phyloP scores from a whole-genome alignment of 2,113 vertebrate genomes.

The Petromus typicus region DNA sequence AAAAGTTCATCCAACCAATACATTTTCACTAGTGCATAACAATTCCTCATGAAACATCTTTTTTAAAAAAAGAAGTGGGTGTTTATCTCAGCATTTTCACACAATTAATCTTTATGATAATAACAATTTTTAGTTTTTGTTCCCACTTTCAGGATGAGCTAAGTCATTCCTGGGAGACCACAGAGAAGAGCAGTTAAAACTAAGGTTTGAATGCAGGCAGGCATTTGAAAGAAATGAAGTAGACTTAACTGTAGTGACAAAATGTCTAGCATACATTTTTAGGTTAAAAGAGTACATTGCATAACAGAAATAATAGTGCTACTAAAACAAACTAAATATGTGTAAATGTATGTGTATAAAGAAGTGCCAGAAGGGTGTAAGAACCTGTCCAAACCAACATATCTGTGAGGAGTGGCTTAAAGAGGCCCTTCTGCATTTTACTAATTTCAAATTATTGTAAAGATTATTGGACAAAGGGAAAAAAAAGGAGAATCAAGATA shows the following conservation, averaged over 20 bases:
- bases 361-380: background rate
- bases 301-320: background rate
- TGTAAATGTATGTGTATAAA: background rate
- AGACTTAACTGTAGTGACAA: background rate
- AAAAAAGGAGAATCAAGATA: too few relatives aligned
- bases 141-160: background rate
- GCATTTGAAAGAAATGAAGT: background rate
- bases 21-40: background rate
- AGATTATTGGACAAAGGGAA: too few relatives aligned
- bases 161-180: background rate
- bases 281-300: background rate
- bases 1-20: background rate
- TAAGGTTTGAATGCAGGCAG: too few relatives aligned
- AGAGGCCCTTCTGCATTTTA: background rate
- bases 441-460: too few relatives aligned
- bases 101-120: background rate
- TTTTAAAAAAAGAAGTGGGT: background rate
- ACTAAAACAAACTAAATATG: background rate
- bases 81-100: background rate
- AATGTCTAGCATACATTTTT: background rate
- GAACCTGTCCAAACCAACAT: background rate
- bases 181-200: background rate
- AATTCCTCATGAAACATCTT: background rate
- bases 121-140: background rate
- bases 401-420: background rate